These are phyloP conservation scores for Mionectes macconnelli DNA, from an alignment of 2,113 vertebrate species.

Conservation along the genomic window DNA sequence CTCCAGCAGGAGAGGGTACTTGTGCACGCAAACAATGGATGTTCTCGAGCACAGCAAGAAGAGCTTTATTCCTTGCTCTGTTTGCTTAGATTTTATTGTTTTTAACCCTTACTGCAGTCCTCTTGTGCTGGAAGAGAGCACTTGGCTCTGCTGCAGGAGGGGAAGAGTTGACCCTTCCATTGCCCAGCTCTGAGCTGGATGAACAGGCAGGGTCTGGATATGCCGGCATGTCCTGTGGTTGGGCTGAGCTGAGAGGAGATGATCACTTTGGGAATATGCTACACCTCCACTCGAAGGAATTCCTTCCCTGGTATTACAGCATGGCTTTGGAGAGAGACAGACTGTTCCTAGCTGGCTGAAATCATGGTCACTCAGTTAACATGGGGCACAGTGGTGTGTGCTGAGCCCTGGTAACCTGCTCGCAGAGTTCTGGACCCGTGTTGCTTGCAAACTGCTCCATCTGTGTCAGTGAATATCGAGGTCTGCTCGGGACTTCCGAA, in stretches of 20 bases:
- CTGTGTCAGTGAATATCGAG: not conserved
- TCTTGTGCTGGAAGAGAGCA: not conserved
- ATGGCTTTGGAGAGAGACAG: not conserved
- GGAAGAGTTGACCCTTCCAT: not conserved
- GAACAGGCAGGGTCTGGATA: not conserved
- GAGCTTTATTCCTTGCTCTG: not conserved
- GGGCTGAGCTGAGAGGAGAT: not conserved
- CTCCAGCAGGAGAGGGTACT: not conserved
- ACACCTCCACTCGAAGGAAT: accelerated
- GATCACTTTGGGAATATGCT: not conserved
- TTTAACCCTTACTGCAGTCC: not conserved
- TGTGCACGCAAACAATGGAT: not conserved
- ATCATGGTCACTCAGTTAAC: not conserved
- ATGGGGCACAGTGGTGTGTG: accelerated
- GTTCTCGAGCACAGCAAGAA: not conserved
- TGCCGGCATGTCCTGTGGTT: accelerated
- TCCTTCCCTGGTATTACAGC: not conserved
- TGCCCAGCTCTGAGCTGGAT: not conserved
- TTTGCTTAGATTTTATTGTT: not conserved
- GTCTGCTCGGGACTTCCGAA: not conserved
- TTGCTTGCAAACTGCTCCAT: not conserved
- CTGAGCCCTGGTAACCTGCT: not conserved
- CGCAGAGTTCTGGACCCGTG: not conserved
- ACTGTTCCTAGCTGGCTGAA: not conserved
- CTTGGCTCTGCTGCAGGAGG: not conserved